Conservation (phyloP, 2,888 invertebrate species). For the Dascillus cervinus region DNA sequence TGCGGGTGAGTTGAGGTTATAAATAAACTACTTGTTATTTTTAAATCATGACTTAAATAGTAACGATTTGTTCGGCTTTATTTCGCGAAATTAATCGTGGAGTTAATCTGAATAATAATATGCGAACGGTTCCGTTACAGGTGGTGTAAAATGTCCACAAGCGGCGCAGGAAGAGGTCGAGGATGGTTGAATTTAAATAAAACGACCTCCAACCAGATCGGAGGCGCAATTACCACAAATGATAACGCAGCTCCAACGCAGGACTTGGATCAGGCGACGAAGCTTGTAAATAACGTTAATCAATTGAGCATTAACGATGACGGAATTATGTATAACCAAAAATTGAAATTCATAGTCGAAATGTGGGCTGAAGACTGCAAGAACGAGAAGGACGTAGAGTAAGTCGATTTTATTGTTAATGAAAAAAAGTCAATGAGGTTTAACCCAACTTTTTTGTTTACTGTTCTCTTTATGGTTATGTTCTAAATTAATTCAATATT, state of each 20-base stretch:
- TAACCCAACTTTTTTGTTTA: too few relatives aligned
- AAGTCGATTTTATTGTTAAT: slow-evolving; percentile 15
- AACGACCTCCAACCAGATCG: slow-evolving; percentile 17
- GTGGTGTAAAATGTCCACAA: slow-evolving; percentile 25
- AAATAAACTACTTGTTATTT: too few relatives aligned
- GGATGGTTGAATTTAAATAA: slow-evolving; percentile 30
- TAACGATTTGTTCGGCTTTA: too few relatives aligned
- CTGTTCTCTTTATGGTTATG: too few relatives aligned
- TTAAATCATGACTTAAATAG: too few relatives aligned
- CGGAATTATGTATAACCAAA: slow-evolving; percentile 38
- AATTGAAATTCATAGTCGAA: slow-evolving; percentile 32
- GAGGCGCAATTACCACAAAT: slow-evolving; percentile 11
- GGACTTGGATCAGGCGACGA: slow-evolving; percentile 5
- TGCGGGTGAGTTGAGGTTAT: too few relatives aligned
- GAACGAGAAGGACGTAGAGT: slow-evolving; percentile 31
- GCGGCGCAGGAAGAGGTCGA: slow-evolving; percentile 30
- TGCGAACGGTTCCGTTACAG: too few relatives aligned
- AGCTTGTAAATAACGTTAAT: slow-evolving; percentile 29
- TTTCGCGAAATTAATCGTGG: too few relatives aligned
- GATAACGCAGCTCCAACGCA: not conserved
- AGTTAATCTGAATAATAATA: too few relatives aligned
- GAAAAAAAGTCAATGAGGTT: not conserved
- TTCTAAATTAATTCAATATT: slow-evolving; percentile 10
- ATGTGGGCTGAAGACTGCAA: slow-evolving; percentile 30
- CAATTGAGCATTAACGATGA: slow-evolving; percentile 34